Evolutionary conservation across 2,797 vertebrate species (phyloP).

Genomic region (Enteromius treurensis): DNA sequence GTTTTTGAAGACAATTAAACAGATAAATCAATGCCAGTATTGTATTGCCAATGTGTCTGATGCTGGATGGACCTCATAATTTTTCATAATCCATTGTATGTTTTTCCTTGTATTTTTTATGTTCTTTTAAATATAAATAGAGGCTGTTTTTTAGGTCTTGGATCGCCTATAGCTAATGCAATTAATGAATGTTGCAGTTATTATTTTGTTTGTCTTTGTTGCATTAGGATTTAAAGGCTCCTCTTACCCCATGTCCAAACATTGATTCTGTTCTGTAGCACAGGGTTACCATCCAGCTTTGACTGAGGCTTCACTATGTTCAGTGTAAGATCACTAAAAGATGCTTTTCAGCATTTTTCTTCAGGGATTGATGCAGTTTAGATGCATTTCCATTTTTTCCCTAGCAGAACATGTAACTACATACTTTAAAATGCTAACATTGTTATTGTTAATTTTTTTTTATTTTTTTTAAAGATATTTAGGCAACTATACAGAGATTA

Average conservation of each 20-base stretch:
- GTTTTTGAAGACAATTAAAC: not conserved
- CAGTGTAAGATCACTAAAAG: not conserved
- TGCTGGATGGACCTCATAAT: not conserved
- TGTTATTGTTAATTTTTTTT: not conserved
- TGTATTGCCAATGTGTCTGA: not conserved
- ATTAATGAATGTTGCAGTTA: not conserved
- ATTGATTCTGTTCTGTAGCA: slow-evolving; percentile 64
- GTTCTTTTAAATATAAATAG: not conserved
- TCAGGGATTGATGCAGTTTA: not conserved
- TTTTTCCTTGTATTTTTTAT: slow-evolving; percentile 2
- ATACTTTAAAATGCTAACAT: not conserved
- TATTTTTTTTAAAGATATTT: not conserved
- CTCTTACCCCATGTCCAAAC: slow-evolving; percentile 68
- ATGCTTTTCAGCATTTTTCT: slow-evolving; percentile 3
- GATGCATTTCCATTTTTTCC: not conserved
- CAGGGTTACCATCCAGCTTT: slow-evolving; percentile 65
- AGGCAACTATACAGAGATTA: not conserved
- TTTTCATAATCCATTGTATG: not conserved
- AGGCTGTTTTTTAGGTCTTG: not conserved
- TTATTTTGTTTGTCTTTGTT: slow-evolving; percentile 13
- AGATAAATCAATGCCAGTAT: not conserved
- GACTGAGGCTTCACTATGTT: not conserved
- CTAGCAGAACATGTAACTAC: not conserved
- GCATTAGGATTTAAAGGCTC: not conserved
- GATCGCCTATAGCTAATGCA: not conserved